A percentile compares a stretch with the other conserved stretches of the same genome.
Conservation (phyloP, 2,888 invertebrate genomes). For the Drosophila crucigera region DNA sequence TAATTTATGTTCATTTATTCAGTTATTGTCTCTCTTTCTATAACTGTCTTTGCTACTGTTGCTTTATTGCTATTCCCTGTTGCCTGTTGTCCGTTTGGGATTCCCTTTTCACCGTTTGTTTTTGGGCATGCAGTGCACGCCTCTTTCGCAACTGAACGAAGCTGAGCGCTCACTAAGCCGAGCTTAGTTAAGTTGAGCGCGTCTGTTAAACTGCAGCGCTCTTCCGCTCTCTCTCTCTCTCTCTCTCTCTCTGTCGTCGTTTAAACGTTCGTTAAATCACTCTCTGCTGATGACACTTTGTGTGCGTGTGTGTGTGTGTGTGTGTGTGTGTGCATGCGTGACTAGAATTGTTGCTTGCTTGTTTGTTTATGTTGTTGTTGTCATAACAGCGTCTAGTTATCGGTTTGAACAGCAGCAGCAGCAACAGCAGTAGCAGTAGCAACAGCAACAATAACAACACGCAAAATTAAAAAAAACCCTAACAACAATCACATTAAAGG, state of each 20-base stretch:
- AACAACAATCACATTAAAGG: conserved; percentile 42
- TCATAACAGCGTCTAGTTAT: conserved; percentile 75
- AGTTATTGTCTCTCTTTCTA: conserved; percentile 43
- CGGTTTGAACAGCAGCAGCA: conserved; percentile 38
- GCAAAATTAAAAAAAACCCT: conserved; percentile 24
- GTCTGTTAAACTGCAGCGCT: conserved; percentile 54
- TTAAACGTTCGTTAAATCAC: conserved; percentile 27
- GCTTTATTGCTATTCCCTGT: conserved; percentile 24
- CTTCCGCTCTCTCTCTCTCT: conserved; percentile 11
- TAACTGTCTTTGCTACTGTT: conserved; percentile 14
- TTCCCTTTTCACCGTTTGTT: conserved; percentile 14
- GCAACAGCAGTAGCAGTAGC: conserved; percentile 21
- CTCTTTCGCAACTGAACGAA: conserved; percentile 24
- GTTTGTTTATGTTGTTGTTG: conserved; percentile 60
- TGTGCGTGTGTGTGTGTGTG: background rate
- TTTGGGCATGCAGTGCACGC: conserved; percentile 62
- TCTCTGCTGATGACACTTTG: conserved; percentile 36
- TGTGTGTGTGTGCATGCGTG: conserved; percentile 60
- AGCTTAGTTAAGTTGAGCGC: conserved; percentile 67
- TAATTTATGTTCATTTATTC: conserved; percentile 67
- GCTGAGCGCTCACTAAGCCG: conserved; percentile 41
- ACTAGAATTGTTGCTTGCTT: conserved; percentile 69
- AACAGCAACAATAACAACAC: conserved; percentile 18
- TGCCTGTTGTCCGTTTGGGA: conserved; percentile 12
- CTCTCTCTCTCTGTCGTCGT: conserved; percentile 11